Percentiles rank a stretch among this genome's conserved stretches.
Conservation (phyloP, 92 coral and sea anemone species). For the Montipora capitata region DNA sequence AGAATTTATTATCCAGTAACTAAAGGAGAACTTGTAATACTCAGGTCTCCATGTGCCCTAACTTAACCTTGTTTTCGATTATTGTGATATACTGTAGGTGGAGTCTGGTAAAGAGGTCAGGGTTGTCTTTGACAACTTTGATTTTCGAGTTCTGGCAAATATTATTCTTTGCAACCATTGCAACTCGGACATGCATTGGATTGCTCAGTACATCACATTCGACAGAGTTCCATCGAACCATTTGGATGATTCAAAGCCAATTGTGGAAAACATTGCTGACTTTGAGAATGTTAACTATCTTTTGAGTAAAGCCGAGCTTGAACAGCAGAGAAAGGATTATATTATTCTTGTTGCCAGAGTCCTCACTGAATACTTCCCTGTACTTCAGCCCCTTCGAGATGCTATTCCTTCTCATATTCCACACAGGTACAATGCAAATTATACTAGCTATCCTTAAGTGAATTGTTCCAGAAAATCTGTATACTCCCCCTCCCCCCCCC, state of each 20-base stretch:
- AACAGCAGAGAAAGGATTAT: conserved; percentile 37
- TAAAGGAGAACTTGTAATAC: not conserved
- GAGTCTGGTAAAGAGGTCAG: conserved; percentile 48
- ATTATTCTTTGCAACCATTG: conserved; percentile 51
- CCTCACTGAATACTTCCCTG: conserved; percentile 36
- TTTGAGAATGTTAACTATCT: conserved; percentile 67
- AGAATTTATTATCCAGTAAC: not conserved
- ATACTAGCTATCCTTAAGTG: not conserved
- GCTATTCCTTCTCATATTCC: conserved; percentile 44
- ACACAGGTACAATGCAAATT: conserved; percentile 25
- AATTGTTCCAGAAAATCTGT: not conserved
- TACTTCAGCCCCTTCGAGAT: conserved; percentile 1
- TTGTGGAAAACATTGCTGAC: conserved; percentile 29
- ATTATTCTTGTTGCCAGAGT: conserved; percentile 72
- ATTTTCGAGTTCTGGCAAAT: conserved; percentile 55
- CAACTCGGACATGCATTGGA: conserved; percentile 68
- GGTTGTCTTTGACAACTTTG: conserved; percentile 64
- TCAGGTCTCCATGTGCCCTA: not conserved
- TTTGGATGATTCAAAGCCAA: conserved; percentile 69
- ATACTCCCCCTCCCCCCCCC: not conserved
- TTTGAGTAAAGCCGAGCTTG: conserved; percentile 26
- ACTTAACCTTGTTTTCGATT: conserved; percentile 10
- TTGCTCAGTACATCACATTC: conserved; percentile 55
- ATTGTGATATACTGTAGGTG: conserved; percentile 24
- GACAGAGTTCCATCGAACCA: conserved; percentile 55